Conservation (phyloP, 2,113 vertebrate genomes). For the Pan paniscus region DNA sequence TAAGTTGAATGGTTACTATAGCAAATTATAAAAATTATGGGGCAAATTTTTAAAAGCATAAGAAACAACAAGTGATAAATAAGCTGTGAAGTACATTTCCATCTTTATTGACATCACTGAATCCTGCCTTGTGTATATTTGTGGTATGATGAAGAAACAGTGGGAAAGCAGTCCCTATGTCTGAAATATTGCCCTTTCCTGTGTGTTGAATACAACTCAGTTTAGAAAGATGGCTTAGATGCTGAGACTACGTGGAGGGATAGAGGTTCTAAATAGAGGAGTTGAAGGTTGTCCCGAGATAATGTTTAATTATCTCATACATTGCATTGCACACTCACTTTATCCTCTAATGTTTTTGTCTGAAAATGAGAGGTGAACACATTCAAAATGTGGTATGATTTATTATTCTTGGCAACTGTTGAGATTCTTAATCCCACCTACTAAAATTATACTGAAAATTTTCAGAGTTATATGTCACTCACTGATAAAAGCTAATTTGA, state of each 20-base stretch:
- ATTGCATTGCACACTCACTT: not conserved
- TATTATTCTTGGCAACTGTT: not conserved
- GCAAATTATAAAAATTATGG: not conserved
- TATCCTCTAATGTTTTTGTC: not conserved
- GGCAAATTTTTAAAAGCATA: not conserved
- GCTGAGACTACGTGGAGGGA: not conserved
- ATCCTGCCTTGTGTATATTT: not conserved
- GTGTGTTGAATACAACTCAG: not conserved
- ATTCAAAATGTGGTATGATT: not conserved
- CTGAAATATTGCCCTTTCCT: not conserved
- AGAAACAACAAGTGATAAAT: not conserved
- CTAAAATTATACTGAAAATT: conserved; percentile 6
- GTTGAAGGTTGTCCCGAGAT: not conserved
- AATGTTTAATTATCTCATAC: not conserved
- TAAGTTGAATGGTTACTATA: not conserved
- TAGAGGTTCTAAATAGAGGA: not conserved
- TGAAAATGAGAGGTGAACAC: not conserved
- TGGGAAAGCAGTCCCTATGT: not conserved
- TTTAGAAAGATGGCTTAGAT: not conserved
- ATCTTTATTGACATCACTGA: not conserved
- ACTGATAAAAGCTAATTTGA: conserved; percentile 24
- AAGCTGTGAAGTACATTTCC: not conserved
- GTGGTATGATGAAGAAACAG: not conserved
- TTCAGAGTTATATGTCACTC: not conserved
- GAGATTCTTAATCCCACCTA: not conserved